A percentile compares a stretch with the other conserved stretches of the same genome.
Conservation (phyloP, 2,888 invertebrate genomes). For the Tridacna gigas region DNA sequence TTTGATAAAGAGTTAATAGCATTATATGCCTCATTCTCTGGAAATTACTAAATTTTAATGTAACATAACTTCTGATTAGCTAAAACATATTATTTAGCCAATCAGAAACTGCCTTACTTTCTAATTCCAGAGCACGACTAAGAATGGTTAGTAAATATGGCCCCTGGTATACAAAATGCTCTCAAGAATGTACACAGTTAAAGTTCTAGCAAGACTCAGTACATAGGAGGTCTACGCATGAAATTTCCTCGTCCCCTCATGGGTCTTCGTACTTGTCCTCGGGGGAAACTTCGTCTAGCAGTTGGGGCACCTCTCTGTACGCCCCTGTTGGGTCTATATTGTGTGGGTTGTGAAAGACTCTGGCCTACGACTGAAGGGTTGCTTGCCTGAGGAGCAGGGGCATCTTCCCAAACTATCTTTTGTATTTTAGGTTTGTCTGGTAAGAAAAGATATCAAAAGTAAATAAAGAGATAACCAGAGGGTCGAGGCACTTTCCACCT, state of each 20-base stretch:
- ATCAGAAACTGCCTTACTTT: too few relatives aligned
- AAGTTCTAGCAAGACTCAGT: conserved; percentile 18
- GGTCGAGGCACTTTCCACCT: too few relatives aligned
- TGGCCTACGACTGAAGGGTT: conserved; percentile 32
- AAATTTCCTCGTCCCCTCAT: conserved; percentile 44
- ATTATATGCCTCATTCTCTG: too few relatives aligned
- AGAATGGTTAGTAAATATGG: too few relatives aligned
- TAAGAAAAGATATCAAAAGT: background rate
- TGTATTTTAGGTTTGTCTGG: conserved; percentile 76
- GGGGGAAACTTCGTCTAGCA: conserved; percentile 53
- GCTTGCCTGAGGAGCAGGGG: conserved; percentile 33
- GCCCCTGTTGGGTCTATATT: conserved; percentile 37
- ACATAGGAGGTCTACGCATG: conserved; percentile 45
- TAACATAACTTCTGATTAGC: too few relatives aligned
- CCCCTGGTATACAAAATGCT: too few relatives aligned
- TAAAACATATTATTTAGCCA: too few relatives aligned
- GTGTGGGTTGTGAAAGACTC: conserved; percentile 28
- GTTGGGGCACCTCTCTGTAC: conserved; percentile 62
- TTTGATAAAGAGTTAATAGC: too few relatives aligned
- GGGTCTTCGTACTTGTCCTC: conserved; percentile 50
- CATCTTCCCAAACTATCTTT: conserved; percentile 75
- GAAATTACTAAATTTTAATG: too few relatives aligned
- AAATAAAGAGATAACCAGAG: too few relatives aligned
- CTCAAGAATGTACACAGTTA: too few relatives aligned
- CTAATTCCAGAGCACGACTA: too few relatives aligned